Percentiles rank a stretch among this genome's conserved stretches.
These are phyloP conservation scores for Drosophila atripex DNA, from an alignment of 2,888 invertebrate species.

Conservation along the genomic window DNA sequence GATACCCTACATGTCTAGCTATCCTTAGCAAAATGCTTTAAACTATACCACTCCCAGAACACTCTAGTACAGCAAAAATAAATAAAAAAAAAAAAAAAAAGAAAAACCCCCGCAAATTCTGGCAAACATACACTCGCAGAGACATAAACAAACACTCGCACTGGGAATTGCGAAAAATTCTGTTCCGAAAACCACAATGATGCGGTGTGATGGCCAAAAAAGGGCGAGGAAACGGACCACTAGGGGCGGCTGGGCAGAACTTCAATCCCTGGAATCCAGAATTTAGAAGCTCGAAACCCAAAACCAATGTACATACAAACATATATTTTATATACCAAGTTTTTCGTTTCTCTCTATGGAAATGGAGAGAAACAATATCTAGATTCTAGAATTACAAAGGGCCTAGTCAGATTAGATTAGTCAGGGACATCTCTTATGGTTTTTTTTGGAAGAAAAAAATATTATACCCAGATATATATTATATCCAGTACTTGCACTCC, in stretches of 20 bases:
- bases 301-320: conserved; percentile 12
- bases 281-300: conserved; percentile 1
- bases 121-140: conserved; percentile 25
- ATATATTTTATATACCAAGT: too few relatives aligned
- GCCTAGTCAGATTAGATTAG: conserved; percentile 3
- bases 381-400: conserved; percentile 58
- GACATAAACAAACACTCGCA: conserved; percentile 26
- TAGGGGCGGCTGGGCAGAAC: not conserved
- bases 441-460: too few relatives aligned
- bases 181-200: conserved; percentile 67
- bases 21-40: too few relatives aligned
- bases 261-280: conserved; percentile 4
- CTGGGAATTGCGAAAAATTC: conserved; percentile 44
- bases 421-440: conserved; percentile 7
- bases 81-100: too few relatives aligned
- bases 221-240: not conserved
- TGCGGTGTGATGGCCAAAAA: conserved; percentile 43
- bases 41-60: too few relatives aligned
- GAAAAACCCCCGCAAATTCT: conserved; percentile 4
- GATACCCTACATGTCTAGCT: not conserved
- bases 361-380: not conserved
- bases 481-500: too few relatives aligned
- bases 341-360: not conserved
- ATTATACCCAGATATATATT: too few relatives aligned
- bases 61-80: too few relatives aligned